Base-by-base conservation (phyloP, 2,797 vertebrate species). In the Poeciliopsis paucimaculata region DNA sequence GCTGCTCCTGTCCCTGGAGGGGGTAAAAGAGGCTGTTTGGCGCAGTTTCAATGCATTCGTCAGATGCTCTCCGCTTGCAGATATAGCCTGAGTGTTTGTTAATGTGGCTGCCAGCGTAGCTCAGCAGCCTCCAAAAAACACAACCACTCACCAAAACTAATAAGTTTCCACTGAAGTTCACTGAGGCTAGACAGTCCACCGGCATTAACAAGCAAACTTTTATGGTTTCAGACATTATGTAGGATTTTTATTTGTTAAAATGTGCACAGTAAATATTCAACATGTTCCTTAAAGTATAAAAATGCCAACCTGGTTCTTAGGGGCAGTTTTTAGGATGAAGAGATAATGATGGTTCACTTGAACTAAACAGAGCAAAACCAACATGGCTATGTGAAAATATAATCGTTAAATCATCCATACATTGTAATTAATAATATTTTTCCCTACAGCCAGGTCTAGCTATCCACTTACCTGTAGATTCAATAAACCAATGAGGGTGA, bases 111-210 rank as follows among this genome's bases (percentile, higher is more conserved):
- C 80, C 87, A 87, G 87, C 82, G 34, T 12, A 6, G 66, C 84
- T 82, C 80, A 77, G 79, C 83, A 76, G 84, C 85, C 68, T 85
- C 78, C 84, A 84, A 83, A 86, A 77, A 78, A 85, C 82, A 72
- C 77, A 77, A 75, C 79, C 70, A 81, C 82, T 73, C 82, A 77
- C 82, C 83, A 84, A 87, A 74, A 77, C 77, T 53, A n/a, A 4
- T 0, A 73, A 62, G 70, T 49, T 78, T 62, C 15, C 77, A 1
- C 79, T 81, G 41, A 55, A 81, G 79, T 73, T 85, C 49, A 77
- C 41, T 0, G 34, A 91, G 80, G 91, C 81, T 82, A 89, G 78
- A 91, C 39, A 15, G 46, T 12, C 75, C 31, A 64, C 1, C n/a
- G 26, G 77, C 76, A 41, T 15, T 70, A 73, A 64, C 66, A 15